Evolutionary conservation across 2,888 invertebrate species (phyloP).

Genomic region (Yponomeuta plumbellus): DNA sequence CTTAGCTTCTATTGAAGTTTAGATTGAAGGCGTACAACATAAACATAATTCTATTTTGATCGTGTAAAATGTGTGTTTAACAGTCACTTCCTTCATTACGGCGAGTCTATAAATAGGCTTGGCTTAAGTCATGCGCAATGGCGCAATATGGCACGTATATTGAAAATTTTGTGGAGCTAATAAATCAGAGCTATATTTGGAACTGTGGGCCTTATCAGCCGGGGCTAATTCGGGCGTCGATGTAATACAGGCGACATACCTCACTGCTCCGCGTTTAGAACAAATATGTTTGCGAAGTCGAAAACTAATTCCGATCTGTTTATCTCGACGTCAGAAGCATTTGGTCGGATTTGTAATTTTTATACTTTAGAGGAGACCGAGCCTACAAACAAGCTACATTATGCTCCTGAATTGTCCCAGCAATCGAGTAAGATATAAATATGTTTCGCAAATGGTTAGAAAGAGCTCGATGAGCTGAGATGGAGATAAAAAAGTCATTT

Average conservation of each 20-base stretch:
- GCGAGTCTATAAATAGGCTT: neutral
- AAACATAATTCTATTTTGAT: neutral
- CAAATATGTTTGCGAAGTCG: neutral
- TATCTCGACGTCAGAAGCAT: no score
- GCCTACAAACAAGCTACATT: no score
- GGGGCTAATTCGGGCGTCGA: neutral
- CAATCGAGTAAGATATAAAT: no score
- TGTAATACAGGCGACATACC: neutral
- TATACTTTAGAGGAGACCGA: no score
- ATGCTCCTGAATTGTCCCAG: no score
- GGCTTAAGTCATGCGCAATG: neutral
- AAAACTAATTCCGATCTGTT: neutral
- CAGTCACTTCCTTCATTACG: neutral
- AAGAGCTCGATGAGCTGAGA: no score
- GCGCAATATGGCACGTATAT: neutral
- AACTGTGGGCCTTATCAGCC: constrained; percentile 1
- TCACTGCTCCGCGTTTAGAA: neutral
- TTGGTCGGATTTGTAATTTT: no score
- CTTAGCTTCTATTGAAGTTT: neutral
- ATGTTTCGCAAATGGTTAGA: no score
- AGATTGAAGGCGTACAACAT: neutral
- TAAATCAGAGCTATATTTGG: neutral
- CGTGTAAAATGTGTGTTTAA: neutral
- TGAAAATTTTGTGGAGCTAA: neutral
- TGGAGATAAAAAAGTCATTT: no score